Evolutionary conservation across 2,113 vertebrate genomes (phyloP), one percentile per base, ranked within the genome.

Genomic region (Zingel zingel): DNA sequence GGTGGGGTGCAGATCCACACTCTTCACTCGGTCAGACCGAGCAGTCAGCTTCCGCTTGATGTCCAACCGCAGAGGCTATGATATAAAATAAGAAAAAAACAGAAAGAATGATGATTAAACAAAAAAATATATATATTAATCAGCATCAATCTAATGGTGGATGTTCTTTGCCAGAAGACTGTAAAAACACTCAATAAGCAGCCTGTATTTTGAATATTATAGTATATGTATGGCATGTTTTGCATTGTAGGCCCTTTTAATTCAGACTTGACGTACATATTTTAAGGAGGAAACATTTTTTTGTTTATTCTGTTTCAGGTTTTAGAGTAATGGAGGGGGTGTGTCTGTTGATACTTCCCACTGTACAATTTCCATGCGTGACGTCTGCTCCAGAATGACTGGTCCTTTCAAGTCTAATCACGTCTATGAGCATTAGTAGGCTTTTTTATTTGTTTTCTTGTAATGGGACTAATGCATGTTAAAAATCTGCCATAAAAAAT

Each of bases 21-120:
- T 98, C 93, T 99, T 99, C 58, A 99, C 98, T 8, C 98, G 95
- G 93, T 99, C 98, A 0, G 98, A 99, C 14, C 98, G 97, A 75
- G 97, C 96, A 0, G 97, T 98, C 82, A 99, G 95, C 83, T 96
- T 98, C 86, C 97, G 96, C 93, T 99, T 99, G 82, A 99, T 98
- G 89, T 99, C 98, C 72, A 99, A 94, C 92, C 97, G 95, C 85
- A 99, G 96, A 96, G 98, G 98, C 98, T 99, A 3, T 2, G 12
- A 30, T 1, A 47, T 0, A 16, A 57, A 21, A 47, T 18, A 14
- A 8, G 8, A 47, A 73, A 14, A 14, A 6, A 39, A 30, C 6
- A 18, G 14, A 19, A 10, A 50, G 6, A 39, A 19, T 57, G 6
- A 0, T 13, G 14, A 36, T 53, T 8, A 13, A 18, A 14, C 3